Evolutionary conservation across 2,888 invertebrate genomes (phyloP).

Genomic region (Xiphydria camelus): DNA sequence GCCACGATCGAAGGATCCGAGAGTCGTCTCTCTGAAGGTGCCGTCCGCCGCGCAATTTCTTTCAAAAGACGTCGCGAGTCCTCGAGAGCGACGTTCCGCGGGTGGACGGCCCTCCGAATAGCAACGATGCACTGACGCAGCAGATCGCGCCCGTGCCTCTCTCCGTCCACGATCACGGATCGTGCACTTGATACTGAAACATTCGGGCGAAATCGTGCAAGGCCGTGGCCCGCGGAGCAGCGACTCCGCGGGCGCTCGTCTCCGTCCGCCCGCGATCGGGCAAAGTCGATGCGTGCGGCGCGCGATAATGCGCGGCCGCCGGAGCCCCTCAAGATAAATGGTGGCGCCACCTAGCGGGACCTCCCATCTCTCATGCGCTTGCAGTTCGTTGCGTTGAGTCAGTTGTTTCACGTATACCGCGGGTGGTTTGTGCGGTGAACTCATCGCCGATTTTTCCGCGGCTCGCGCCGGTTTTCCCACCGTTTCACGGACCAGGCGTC

Average conservation of each 20-base stretch:
- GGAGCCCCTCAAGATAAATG: conserved; percentile 39
- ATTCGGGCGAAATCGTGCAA: conserved; percentile 11
- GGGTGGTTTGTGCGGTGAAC: conserved; percentile 40
- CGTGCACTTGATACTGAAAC: conserved; percentile 50
- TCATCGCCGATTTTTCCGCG: neutral
- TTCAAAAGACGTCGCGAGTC: too few species aligned
- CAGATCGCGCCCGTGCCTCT: too few species aligned
- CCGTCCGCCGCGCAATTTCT: too few species aligned
- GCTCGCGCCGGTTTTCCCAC: conserved; percentile 22
- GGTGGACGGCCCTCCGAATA: neutral
- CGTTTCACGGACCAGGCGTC: conserved; percentile 20
- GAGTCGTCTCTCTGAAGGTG: too few species aligned
- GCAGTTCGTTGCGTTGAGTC: conserved; percentile 49
- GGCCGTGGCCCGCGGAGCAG: neutral
- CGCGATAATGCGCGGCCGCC: conserved; percentile 33
- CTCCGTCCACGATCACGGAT: conserved; percentile 22
- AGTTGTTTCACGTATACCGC: conserved; percentile 52
- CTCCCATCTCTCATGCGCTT: conserved; percentile 33
- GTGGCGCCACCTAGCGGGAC: conserved; percentile 44
- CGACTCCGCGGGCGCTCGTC: conserved; percentile 14
- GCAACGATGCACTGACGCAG: conserved; percentile 1
- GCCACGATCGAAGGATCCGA: too few species aligned
- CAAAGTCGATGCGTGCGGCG: conserved; percentile 19
- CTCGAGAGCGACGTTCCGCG: too few species aligned
- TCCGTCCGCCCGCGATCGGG: conserved; percentile 22